Base-by-base conservation (phyloP, 2,797 vertebrate genomes). In the Gorsachius magnificus region DNA sequence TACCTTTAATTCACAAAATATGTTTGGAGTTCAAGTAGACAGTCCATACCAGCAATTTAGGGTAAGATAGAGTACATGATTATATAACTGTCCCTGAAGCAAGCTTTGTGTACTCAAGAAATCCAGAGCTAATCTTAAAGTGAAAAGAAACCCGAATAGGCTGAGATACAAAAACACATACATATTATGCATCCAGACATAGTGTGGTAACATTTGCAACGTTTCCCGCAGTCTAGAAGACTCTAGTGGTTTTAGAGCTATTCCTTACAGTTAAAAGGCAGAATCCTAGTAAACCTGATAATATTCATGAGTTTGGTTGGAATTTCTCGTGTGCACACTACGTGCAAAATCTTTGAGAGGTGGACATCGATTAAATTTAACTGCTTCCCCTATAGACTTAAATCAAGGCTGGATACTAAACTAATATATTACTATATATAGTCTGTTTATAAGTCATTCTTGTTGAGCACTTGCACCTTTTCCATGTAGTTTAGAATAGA, bases 171-270 rank as follows among this genome's bases (percentile, higher is more conserved):
- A 90, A 89, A 95, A 53, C 14, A 21, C 25, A 48, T 41, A 66
- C 4, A 51, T 76, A 82, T 76, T 58, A 81, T 69, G 29, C 63
- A 88, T 82, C 57, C 91, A 91, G 63, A 83, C 57, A 63, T n/a
- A 54, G 25, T 28, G 78, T 91, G 54, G 86, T 91, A 93, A 92
- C 45, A 75, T 94, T 94, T 85, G 26, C 50, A 65, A 75, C 51
- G 60, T 69, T 93, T 97, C 90, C 87, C 87, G 82, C 81, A 97
- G 81, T 58, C 89, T 86, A 80, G 89, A 79, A 87, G 78, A 60
- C 76, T 93, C 71, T 71, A 16, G 51, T 83, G 77, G 83, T 61
- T 96, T 95, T 57, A 87, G 80, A 93, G 20, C 46, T 77, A 84
- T 64, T 78, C 79, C 93, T 72, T 86, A 72, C 63, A 68, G 45